A percentile compares a stretch with the other conserved stretches of the same genome.
phyloP scores from a whole-genome alignment of 2,888 invertebrate genomes.

The Heliconius sara region DNA sequence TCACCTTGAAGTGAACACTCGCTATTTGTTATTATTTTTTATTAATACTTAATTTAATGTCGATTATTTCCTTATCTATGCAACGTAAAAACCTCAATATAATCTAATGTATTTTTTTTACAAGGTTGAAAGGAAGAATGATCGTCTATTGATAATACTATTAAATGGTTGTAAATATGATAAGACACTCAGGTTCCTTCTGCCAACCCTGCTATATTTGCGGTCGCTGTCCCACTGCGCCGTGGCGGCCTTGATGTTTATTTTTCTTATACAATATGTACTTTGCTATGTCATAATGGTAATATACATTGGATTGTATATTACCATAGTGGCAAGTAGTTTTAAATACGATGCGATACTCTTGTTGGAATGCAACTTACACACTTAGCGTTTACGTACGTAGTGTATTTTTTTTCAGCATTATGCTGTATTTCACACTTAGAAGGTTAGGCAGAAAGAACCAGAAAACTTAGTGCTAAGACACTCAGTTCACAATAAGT shows the following conservation, averaged over 20 bases:
- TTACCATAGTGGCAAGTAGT: slow-evolving; percentile 5
- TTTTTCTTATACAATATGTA: no score
- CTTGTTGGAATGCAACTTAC: slow-evolving; percentile 21
- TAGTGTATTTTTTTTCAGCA: no score
- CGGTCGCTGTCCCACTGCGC: not conserved
- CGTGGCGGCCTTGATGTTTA: no score
- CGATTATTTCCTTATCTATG: slow-evolving; percentile 9
- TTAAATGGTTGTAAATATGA: not conserved
- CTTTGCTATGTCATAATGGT: not conserved
- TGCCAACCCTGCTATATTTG: not conserved
- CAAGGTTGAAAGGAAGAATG: not conserved
- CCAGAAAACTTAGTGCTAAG: no score
- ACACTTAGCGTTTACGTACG: not conserved
- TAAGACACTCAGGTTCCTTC: not conserved
- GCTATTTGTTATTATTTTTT: not conserved
- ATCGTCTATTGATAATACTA: not conserved
- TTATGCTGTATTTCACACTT: no score
- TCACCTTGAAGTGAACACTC: not conserved
- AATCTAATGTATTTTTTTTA: not conserved
- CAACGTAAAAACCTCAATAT: not conserved
- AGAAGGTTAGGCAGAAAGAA: no score
- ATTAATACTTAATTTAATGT: not conserved
- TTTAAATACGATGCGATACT: slow-evolving; percentile 6
- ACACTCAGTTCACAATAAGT: no score
- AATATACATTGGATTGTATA: not conserved